Evolutionary conservation across 2,797 vertebrate genomes (phyloP).

Genomic region (Rhodeus uyekii): DNA sequence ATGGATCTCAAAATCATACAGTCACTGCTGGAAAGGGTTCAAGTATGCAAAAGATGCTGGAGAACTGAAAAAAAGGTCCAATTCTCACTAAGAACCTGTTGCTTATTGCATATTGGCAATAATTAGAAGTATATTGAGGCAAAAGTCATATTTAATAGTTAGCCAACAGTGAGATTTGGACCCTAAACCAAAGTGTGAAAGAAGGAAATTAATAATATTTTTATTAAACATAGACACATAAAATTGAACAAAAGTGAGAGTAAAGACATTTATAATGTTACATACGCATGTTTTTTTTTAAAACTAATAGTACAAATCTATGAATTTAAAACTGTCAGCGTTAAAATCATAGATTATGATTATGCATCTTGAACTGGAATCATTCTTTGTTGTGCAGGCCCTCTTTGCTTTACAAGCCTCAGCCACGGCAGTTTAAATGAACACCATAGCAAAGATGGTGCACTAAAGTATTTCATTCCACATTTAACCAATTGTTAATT

Average conservation of each 20-base stretch:
- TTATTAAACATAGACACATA: neutral
- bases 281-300: no score
- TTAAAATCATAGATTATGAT: no score
- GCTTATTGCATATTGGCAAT: no score
- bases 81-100: no score
- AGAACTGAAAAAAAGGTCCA: no score
- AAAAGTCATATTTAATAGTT: no score
- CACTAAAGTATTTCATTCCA: neutral
- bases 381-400: neutral
- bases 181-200: neutral
- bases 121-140: no score
- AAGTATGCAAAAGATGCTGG: no score
- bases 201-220: no score
- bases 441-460: neutral
- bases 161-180: no score
- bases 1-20: no score
- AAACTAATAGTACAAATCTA: neutral
- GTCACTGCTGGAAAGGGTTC: no score
- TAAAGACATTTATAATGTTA: neutral
- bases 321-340: neutral
- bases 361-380: neutral
- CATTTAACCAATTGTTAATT: slow-evolving; percentile 9
- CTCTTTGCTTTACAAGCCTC: neutral
- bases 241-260: neutral
- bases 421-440: neutral